These are phyloP conservation scores for Latheticus oryzae DNA, from an alignment of 2,888 invertebrate genomes.

Conservation along the genomic window DNA sequence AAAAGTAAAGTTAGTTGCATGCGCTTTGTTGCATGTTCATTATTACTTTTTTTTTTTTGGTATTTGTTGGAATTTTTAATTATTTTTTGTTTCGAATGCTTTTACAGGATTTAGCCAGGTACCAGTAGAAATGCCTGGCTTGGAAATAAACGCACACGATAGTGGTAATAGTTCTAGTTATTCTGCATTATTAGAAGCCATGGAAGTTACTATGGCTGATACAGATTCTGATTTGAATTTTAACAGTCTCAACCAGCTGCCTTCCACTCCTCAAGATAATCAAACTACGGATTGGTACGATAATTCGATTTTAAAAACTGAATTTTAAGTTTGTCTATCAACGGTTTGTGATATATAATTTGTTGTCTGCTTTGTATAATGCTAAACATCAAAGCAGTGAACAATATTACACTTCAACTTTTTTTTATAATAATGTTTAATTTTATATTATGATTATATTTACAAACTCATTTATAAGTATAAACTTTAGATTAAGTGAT, in stretches of 20 bases:
- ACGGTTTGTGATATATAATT: slow-evolving; percentile 25
- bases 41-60: background rate
- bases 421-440: too few species aligned
- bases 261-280: slow-evolving; percentile 87
- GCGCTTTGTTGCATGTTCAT: slow-evolving; percentile 12
- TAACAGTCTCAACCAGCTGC: slow-evolving; percentile 80
- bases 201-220: slow-evolving; percentile 78
- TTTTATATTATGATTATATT: too few species aligned
- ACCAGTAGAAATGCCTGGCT: slow-evolving; percentile 96
- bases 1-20: slow-evolving; percentile 18
- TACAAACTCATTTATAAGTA: too few species aligned
- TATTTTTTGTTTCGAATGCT: too few species aligned
- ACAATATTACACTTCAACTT: too few species aligned
- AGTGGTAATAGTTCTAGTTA: slow-evolving; percentile 77
- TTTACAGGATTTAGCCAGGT: slow-evolving; percentile 94
- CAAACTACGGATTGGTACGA: slow-evolving; percentile 98
- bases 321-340: slow-evolving; percentile 22
- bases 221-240: slow-evolving; percentile 81
- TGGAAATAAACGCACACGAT: slow-evolving; percentile 84
- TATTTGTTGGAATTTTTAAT: background rate
- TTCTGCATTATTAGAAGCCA: slow-evolving; percentile 80
- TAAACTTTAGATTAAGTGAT: slow-evolving; percentile 16
- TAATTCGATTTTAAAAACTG: slow-evolving; percentile 61
- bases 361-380: slow-evolving; percentile 34
- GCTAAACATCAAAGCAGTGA: background rate